These are phyloP conservation scores for Portevinia maculata DNA, from an alignment of 2,888 invertebrate genomes.

Conservation along the genomic window DNA sequence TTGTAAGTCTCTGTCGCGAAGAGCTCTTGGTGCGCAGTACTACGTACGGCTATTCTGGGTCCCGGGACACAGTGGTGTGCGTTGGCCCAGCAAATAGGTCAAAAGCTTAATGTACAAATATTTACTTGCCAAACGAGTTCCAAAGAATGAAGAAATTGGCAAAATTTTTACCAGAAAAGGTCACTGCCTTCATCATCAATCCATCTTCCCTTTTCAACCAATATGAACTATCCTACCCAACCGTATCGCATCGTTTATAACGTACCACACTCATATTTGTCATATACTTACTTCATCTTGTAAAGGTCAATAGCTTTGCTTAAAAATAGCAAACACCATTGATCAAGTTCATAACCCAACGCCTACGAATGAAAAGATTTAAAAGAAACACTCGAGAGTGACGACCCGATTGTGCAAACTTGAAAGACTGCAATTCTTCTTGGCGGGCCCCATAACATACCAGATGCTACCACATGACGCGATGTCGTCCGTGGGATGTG, in stretches of 20 bases:
- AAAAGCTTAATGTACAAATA: neutral
- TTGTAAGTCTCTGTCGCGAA: no score
- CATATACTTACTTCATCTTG: conserved; percentile 37
- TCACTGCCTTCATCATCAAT: conserved; percentile 31
- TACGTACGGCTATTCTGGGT: no score
- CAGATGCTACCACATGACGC: conserved; percentile 41
- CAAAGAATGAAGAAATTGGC: no score
- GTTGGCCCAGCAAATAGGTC: conserved; percentile 2
- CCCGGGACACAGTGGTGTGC: no score
- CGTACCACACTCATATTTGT: no score
- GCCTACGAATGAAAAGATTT: conserved; percentile 34
- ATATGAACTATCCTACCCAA: neutral
- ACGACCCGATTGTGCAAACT: neutral
- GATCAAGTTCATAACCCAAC: conserved; percentile 66
- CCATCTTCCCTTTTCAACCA: neutral
- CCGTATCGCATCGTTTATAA: conserved; percentile 1
- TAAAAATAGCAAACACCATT: conserved; percentile 64
- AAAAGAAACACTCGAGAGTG: neutral
- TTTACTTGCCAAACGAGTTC: neutral
- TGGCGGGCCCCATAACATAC: conserved; percentile 53
- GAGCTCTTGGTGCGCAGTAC: no score
- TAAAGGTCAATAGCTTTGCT: conserved; percentile 70
- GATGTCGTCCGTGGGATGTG: conserved; percentile 4
- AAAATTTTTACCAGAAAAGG: conserved; percentile 17
- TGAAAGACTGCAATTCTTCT: conserved; percentile 56